These are phyloP conservation scores for Pseudochaenichthys georgianus DNA, from an alignment of 2,797 vertebrate species.

Conservation along the genomic window DNA sequence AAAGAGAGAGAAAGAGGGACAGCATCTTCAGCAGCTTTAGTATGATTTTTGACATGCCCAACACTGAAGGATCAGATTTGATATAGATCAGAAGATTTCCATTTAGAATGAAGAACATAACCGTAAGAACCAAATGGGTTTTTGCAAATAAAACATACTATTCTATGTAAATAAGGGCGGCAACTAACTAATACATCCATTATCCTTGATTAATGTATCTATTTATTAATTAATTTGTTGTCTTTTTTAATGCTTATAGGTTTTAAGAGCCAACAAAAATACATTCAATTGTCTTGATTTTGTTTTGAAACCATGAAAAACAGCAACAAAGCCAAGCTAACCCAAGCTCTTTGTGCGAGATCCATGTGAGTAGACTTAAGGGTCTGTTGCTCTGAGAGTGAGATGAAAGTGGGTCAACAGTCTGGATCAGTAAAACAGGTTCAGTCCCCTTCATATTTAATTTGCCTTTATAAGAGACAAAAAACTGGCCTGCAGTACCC, in stretches of 20 bases:
- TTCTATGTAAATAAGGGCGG: not conserved
- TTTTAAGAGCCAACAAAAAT: too few species aligned
- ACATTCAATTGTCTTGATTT: not conserved
- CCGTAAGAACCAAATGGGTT: not conserved
- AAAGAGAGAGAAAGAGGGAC: not conserved
- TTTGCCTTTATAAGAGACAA: conserved; percentile 13
- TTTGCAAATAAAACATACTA: not conserved
- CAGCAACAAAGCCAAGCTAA: not conserved
- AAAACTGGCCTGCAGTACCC: conserved; percentile 14
- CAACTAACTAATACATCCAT: not conserved
- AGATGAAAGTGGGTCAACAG: not conserved
- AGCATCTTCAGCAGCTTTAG: conserved; percentile 1
- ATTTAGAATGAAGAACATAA: not conserved
- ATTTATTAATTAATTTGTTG: not conserved
- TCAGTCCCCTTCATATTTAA: conserved; percentile 3
- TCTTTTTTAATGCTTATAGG: not conserved
- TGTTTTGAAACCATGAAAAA: not conserved
- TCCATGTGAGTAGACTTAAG: not conserved
- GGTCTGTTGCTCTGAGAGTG: not conserved
- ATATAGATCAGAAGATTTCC: not conserved
- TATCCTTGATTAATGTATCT: not conserved
- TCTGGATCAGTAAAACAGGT: not conserved
- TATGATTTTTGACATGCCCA: conserved; percentile 7
- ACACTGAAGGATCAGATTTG: not conserved
- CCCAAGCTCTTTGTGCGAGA: not conserved